A percentile compares a stretch with the other conserved stretches of the same genome.
Evolutionary conservation across 2,797 vertebrate species (phyloP).

Genomic region (Scolopax rusticola): DNA sequence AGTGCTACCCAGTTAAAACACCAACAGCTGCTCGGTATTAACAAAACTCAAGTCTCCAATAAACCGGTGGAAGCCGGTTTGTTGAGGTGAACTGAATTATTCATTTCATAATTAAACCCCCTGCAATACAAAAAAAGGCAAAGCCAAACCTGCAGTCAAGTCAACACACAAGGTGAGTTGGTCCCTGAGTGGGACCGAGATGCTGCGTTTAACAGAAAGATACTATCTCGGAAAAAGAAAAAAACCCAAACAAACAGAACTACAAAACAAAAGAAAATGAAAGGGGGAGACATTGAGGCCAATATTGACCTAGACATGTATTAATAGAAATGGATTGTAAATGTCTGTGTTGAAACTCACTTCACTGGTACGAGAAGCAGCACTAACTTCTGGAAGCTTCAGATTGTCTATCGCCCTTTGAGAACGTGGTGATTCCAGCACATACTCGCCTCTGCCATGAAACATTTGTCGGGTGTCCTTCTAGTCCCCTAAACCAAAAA

Average conservation of each 20-base stretch:
- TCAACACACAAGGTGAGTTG: not conserved
- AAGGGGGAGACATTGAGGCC: not conserved
- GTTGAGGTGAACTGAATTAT: not conserved
- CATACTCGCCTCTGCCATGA: not conserved
- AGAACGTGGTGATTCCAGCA: not conserved
- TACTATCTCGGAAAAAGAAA: not conserved
- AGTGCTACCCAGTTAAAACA: not conserved
- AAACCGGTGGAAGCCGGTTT: not conserved
- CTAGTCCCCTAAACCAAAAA: not conserved
- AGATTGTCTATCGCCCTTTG: not conserved
- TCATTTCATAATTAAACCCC: not conserved
- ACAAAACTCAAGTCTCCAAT: slow-evolving; percentile 2
- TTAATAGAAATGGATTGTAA: not conserved
- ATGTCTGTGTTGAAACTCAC: not conserved
- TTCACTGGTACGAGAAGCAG: not conserved
- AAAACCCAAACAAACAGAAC: no score
- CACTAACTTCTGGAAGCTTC: not conserved
- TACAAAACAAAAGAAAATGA: not conserved
- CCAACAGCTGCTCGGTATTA: not conserved
- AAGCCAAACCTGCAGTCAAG: not conserved
- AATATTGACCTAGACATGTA: not conserved
- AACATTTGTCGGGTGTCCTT: not conserved
- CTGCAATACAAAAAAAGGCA: not conserved
- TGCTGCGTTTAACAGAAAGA: not conserved
- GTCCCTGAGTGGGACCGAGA: not conserved